A percentile compares a stretch with the other conserved stretches of the same genome.
These are phyloP conservation scores for Bathybates hornii DNA, from an alignment of 2,113 vertebrate genomes.

Conservation along the genomic window DNA sequence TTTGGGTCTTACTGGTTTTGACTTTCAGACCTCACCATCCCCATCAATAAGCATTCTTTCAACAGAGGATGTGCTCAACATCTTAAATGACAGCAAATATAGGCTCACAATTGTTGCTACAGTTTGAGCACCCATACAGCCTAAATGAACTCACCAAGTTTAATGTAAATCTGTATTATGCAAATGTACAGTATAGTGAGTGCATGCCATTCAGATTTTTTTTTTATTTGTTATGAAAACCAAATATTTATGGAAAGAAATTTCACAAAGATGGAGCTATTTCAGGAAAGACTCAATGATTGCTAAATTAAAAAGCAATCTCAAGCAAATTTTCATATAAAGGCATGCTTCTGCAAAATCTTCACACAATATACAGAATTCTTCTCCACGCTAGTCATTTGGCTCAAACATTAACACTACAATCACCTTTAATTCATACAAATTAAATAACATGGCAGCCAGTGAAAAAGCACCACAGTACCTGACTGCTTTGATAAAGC, in stretches of 20 bases:
- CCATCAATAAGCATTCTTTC: neutral
- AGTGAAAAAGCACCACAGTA: neutral
- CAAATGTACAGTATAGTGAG: neutral
- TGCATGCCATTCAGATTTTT: neutral
- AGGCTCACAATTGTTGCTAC: neutral
- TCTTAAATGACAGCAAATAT: neutral
- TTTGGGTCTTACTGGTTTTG: neutral
- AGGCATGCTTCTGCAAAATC: neutral
- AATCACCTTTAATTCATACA: neutral
- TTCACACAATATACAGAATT: neutral
- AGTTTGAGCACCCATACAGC: neutral
- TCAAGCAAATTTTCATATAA: neutral
- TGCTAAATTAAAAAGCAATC: neutral
- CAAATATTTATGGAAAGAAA: neutral
- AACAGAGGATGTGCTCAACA: neutral
- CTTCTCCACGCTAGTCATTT: neutral
- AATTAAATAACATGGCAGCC: neutral
- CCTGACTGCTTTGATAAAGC: neutral
- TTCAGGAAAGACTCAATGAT: neutral
- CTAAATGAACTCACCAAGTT: neutral
- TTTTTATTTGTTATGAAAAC: neutral
- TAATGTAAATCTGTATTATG: constrained; percentile 4
- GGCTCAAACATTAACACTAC: neutral
- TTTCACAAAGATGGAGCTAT: neutral
- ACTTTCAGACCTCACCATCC: constrained; percentile 8